Evolutionary conservation across 2,888 invertebrate species (phyloP).

Genomic region (Oegoconia quadripuncta): DNA sequence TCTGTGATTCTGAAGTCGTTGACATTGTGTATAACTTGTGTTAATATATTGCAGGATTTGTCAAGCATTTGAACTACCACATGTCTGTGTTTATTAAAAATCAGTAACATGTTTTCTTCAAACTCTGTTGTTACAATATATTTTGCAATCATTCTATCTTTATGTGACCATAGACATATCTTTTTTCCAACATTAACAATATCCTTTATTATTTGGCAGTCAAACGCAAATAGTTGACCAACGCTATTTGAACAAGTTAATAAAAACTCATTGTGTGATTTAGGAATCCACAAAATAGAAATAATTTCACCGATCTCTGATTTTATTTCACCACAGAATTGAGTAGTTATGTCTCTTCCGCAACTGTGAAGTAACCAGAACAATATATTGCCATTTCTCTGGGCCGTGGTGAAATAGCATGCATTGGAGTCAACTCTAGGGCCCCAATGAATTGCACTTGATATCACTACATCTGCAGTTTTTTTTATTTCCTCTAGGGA

Average conservation of each 20-base stretch:
- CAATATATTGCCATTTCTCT: constrained; percentile 48
- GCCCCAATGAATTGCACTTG: constrained; percentile 54
- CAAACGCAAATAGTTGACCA: constrained; percentile 42
- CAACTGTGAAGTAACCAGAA: constrained; percentile 45
- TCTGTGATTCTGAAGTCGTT: constrained; percentile 56
- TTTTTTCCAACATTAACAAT: constrained; percentile 26
- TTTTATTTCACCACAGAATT: constrained; percentile 28
- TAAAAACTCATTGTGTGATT: constrained; percentile 28
- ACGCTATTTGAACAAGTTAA: constrained; percentile 42
- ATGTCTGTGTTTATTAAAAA: constrained; percentile 61
- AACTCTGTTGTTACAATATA: constrained; percentile 31
- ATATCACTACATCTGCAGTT: constrained; percentile 38
- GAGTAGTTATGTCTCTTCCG: constrained; percentile 22
- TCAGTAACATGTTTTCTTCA: constrained; percentile 37
- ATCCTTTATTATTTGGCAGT: constrained; percentile 33
- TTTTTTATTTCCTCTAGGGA: constrained; percentile 41
- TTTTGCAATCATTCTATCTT: constrained; percentile 52
- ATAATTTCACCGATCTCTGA: constrained; percentile 37
- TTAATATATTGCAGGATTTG: constrained; percentile 33
- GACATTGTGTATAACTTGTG: constrained; percentile 43
- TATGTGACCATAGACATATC: constrained; percentile 42
- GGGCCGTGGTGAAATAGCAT: constrained; percentile 55
- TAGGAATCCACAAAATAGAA: constrained; percentile 43
- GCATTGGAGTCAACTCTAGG: constrained; percentile 34
- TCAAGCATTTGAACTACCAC: constrained; percentile 45